Conservation (phyloP, 1,140 invertebrate genomes). For the Asobara japonica region DNA sequence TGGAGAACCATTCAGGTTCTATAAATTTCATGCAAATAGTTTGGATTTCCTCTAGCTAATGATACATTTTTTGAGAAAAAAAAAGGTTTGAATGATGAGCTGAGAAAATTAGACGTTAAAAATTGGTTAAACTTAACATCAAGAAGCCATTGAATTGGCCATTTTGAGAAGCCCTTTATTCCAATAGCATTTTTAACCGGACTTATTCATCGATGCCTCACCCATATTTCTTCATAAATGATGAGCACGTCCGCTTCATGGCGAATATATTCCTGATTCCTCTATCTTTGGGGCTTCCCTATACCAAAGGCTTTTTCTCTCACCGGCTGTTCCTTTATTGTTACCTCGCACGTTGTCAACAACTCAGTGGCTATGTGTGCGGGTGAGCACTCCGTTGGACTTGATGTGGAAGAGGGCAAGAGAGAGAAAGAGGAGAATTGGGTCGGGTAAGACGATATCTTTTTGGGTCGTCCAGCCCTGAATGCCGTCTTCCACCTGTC, state of each 20-base stretch:
- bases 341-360: not conserved
- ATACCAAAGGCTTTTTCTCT: not conserved
- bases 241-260: not conserved
- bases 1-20: too few species aligned
- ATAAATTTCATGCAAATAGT: too few species aligned
- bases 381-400: not conserved
- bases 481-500: constrained; percentile 59
- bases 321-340: constrained; percentile 5
- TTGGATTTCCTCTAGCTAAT: too few species aligned
- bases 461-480: constrained; percentile 47
- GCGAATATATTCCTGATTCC: not conserved
- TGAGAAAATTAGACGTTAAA: not conserved
- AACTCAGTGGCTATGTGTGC: not conserved
- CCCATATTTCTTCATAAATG: constrained; percentile 15
- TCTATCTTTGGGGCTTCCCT: not conserved
- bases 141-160: constrained; percentile 35
- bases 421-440: constrained; percentile 10
- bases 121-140: not conserved
- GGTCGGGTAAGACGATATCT: constrained; percentile 30
- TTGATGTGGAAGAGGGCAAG: not conserved
- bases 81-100: not conserved
- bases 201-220: constrained; percentile 54
- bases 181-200: constrained; percentile 37
- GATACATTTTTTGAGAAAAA: too few species aligned
- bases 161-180: constrained; percentile 1